A percentile compares a stretch with the other conserved stretches of the same genome.
These are phyloP conservation scores for Heteromyza rotundicornis DNA, from an alignment of 2,888 invertebrate species.

Conservation along the genomic window DNA sequence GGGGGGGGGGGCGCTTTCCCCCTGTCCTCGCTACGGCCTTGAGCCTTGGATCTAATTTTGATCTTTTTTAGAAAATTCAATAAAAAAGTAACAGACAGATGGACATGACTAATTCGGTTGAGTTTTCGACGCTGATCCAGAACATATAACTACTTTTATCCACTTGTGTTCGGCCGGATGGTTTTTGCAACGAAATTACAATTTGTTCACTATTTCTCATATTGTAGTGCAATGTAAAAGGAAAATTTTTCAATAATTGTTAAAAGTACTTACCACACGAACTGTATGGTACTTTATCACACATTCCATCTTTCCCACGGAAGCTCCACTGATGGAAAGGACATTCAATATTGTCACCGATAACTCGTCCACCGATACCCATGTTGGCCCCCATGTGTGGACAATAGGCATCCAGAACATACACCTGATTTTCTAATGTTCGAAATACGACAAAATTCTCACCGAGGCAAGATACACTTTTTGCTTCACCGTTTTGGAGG, in stretches of 20 bases:
- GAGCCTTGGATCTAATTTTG: too few species aligned
- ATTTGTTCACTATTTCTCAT: too few species aligned
- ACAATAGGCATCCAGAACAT: conserved; percentile 84
- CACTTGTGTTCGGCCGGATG: too few species aligned
- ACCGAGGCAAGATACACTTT: conserved; percentile 72
- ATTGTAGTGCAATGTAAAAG: too few species aligned
- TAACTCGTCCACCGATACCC: conserved; percentile 78
- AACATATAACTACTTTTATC: too few species aligned
- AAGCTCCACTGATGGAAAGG: conserved; percentile 92
- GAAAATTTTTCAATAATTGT: neutral
- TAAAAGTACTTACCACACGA: conserved; percentile 60
- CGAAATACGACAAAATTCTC: conserved; percentile 76
- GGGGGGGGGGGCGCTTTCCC: too few species aligned
- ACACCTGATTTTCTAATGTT: conserved; percentile 68
- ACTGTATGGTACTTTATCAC: conserved; percentile 77
- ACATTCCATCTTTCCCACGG: conserved; percentile 74
- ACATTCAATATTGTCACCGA: conserved; percentile 81
- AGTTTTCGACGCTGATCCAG: too few species aligned
- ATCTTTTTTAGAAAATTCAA: too few species aligned
- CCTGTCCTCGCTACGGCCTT: too few species aligned
- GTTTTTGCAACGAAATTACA: too few species aligned
- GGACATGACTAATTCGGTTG: too few species aligned
- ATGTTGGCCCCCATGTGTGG: conserved; percentile 90
- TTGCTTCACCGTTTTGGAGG: conserved; percentile 66
- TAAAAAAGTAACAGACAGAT: too few species aligned